Evolutionary conservation across 1,140 invertebrate genomes (phyloP).

Genomic region (Pachypsylla venusta): DNA sequence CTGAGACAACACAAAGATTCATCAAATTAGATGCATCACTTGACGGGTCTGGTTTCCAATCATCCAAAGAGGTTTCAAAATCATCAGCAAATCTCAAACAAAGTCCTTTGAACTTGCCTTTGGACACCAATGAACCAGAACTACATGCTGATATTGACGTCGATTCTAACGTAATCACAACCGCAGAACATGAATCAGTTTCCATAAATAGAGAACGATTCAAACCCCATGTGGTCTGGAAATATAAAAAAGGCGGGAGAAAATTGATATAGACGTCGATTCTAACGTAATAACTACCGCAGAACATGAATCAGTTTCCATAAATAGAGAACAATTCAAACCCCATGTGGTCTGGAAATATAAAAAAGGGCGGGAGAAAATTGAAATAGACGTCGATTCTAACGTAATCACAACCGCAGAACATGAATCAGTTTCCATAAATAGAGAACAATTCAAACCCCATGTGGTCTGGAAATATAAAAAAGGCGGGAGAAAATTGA

Average conservation of each 20-base stretch:
- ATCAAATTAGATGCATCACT: constrained; percentile 54
- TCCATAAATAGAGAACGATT: constrained; percentile 47
- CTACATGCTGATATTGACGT: constrained; percentile 81
- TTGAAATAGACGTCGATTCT: constrained; percentile 50
- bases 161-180: constrained; percentile 86
- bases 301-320: constrained; percentile 65
- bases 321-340: constrained; percentile 38
- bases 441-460: constrained; percentile 40
- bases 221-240: constrained; percentile 42
- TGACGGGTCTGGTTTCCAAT: constrained; percentile 86
- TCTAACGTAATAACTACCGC: constrained; percentile 89
- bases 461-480: constrained; percentile 36
- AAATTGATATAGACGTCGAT: constrained; percentile 81
- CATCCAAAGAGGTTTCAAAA: constrained; percentile 88
- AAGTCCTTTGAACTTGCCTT: constrained; percentile 62
- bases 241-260: too few species aligned
- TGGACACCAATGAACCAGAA: constrained; percentile 58
- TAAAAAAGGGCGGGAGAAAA: constrained; percentile 8
- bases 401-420: constrained; percentile 87
- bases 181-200: constrained; percentile 67
- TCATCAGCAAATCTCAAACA: constrained; percentile 90
- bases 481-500: constrained; percentile 8
- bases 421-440: constrained; percentile 62
- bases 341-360: constrained; percentile 40
- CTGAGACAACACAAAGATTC: constrained; percentile 94